Evolutionary conservation across 2,797 vertebrate genomes (phyloP).

Genomic region (Avahi laniger): DNA sequence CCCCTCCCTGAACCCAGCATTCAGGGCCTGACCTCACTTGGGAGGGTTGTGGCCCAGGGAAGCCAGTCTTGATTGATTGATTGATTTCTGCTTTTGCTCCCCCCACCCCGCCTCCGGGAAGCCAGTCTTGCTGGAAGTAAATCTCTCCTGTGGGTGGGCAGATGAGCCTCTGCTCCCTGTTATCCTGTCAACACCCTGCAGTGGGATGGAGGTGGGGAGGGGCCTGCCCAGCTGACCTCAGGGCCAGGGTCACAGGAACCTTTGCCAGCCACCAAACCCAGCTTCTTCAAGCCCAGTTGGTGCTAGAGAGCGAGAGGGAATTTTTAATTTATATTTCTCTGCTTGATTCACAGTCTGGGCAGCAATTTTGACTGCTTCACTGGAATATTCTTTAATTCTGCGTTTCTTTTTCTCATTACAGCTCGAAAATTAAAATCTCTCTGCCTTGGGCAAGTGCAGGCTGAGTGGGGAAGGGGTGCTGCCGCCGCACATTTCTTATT

Average conservation of each 20-base stretch:
- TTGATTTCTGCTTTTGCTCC: too few species aligned
- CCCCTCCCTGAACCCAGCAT: neutral
- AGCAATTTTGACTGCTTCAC: slow-evolving; percentile 56
- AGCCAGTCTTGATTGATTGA: neutral
- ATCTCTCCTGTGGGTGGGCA: neutral
- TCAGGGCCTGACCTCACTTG: neutral
- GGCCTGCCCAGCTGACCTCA: neutral
- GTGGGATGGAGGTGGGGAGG: neutral
- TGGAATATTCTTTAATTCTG: slow-evolving; percentile 63
- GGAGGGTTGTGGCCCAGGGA: neutral
- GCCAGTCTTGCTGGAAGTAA: neutral
- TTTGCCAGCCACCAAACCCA: neutral
- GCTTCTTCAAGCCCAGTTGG: neutral
- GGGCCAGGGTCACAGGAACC: neutral
- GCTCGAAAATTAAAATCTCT: slow-evolving; percentile 49
- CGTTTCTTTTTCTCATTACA: slow-evolving; percentile 54
- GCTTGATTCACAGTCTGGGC: neutral
- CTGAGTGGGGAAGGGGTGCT: slow-evolving; percentile 49
- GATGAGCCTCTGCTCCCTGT: neutral
- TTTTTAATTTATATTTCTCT: slow-evolving; percentile 33
- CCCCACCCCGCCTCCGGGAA: neutral
- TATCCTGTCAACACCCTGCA: neutral
- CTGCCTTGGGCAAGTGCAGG: slow-evolving; percentile 56
- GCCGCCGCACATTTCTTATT: slow-evolving; percentile 50
- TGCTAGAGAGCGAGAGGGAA: neutral